These are phyloP conservation scores for Drusus annulatus DNA, from an alignment of 1,140 invertebrate species.

Conservation along the genomic window DNA sequence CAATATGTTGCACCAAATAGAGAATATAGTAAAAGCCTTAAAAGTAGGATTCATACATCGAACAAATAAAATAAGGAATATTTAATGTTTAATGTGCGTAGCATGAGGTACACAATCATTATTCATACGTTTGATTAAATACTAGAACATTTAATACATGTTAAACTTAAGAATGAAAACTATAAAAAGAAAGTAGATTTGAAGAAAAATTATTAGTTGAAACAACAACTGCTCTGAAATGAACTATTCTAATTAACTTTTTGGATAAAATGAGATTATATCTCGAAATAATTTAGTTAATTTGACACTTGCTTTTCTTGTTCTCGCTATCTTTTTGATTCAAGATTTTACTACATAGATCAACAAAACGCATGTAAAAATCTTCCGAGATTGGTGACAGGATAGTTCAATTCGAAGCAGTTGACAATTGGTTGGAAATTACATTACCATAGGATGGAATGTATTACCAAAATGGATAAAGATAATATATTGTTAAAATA, in stretches of 20 bases:
- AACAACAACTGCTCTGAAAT: not conserved
- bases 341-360: too few relatives aligned
- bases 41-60: constrained; percentile 32
- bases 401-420: too few relatives aligned
- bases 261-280: too few relatives aligned
- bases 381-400: too few relatives aligned
- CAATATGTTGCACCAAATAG: constrained; percentile 37
- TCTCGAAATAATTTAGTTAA: too few relatives aligned
- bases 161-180: constrained; percentile 4
- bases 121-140: not conserved
- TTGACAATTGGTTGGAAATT: constrained; percentile 10
- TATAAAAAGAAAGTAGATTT: not conserved
- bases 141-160: not conserved
- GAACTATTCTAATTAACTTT: too few relatives aligned
- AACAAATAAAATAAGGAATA: constrained; percentile 31
- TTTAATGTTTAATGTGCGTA: not conserved
- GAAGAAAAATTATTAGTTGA: constrained; percentile 4
- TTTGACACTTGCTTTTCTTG: too few relatives aligned
- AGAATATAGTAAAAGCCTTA: constrained; percentile 41
- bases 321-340: too few relatives aligned
- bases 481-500: not conserved
- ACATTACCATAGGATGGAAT: constrained; percentile 17
- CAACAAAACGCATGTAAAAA: too few relatives aligned
- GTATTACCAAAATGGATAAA: constrained; percentile 2
- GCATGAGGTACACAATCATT: constrained; percentile 6